Base-by-base conservation (phyloP, 2,797 vertebrate genomes). In the Calcarius lapponicus region DNA sequence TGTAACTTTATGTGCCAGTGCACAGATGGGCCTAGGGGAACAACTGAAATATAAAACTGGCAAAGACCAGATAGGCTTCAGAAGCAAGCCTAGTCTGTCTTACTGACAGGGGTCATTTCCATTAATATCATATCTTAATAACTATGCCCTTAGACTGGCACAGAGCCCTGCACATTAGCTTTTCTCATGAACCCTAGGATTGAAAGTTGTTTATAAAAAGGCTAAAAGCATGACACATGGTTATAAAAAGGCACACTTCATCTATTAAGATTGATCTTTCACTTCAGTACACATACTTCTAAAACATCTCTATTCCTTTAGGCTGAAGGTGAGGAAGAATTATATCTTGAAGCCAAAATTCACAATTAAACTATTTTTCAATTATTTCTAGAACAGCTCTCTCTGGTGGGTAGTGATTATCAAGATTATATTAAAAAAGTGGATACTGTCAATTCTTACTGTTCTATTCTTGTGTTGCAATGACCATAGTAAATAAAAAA, bases 61-160 rank as follows among this genome's bases (percentile, higher is more conserved):
- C 65, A 74, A 94, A 66, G 84, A 65, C 51, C 73, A 82, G 73
- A 64, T 38, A 89, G 65, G 72, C 64, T 95, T 97, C 83, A 66
- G 71, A 92, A 92, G 54, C 86, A 90, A 89, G 62, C 65, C 96
- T 51, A 71, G 90, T 93, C 58, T 40, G 53, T 94, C 81, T 93
- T 89, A 78, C 65, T 92, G 88, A 94, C 69, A 95, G 93, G 80
- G 79, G 87, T 92, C n/a, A 92, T 96, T 97, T 92, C 79, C 74
- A 96, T 96, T 95, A 96, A 95, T 90, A 96, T 61, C 34, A 22
- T 91, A 75, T 93, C 76, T 82, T 88, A 96, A 89, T 94, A 95
- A 86, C 50, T 60, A n/a, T 93, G 67, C 51, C 54, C 69, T 91
- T 78, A 48, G 54, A 62, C 36, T 92, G 94, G 79, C 93, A 69